Evolutionary conservation across 2,888 invertebrate species (phyloP).

Genomic region (Andrena hattorfiana): DNA sequence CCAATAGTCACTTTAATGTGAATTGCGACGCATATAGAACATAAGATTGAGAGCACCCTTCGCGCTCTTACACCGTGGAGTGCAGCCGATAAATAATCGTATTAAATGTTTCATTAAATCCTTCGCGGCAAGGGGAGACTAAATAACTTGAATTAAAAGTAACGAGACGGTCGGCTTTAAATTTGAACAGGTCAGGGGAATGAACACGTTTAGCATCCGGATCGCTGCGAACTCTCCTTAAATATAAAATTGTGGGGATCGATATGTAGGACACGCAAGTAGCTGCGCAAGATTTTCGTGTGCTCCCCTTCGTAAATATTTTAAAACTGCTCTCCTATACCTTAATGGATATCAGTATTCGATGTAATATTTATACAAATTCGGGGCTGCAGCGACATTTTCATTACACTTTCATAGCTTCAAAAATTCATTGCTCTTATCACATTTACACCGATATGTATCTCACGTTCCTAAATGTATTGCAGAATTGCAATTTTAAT

Average conservation of each 20-base stretch:
- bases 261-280: constrained; percentile 21
- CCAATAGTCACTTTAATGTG: not conserved
- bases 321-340: not conserved
- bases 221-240: not conserved
- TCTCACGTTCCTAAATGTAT: no score
- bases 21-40: not conserved
- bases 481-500: no score
- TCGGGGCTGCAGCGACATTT: no score
- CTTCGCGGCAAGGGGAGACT: not conserved
- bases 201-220: not conserved
- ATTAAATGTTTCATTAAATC: not conserved
- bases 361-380: no score
- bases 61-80: no score
- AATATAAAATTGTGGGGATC: constrained; percentile 11
- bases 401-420: no score
- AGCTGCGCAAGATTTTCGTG: constrained; percentile 20
- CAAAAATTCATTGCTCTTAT: no score
- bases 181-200: not conserved
- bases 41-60: not conserved
- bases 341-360: no score
- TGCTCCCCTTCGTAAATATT: not conserved
- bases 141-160: constrained; percentile 6
- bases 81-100: no score
- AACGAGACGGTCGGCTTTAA: constrained; percentile 5
- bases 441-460: no score